Evolutionary conservation across 2,113 vertebrate genomes (phyloP), one percentile per base, ranked within the genome.

Genomic region (Misgurnus mizolepis): DNA sequence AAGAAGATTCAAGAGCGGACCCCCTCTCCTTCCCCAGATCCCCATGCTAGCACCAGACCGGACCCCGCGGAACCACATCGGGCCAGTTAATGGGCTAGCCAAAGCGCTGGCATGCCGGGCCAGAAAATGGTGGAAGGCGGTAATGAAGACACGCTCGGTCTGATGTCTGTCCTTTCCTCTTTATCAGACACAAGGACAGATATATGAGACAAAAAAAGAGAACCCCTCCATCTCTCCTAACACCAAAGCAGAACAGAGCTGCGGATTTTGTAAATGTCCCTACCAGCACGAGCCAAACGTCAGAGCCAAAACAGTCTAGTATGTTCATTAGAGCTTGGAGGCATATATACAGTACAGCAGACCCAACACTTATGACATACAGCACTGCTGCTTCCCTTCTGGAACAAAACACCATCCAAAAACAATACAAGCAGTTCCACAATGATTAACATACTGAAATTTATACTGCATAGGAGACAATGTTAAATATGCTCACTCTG

Each of bases 81-180:
- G 47, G 62, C 60, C 72, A 69, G 88, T 85, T 91, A 92, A 93
- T 90, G 88, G 90, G 89, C 89, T 64, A 84, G 87, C 85, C 84
- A 83, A 87, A 78, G 86, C 65, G 85, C 85, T 80, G 84, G 82
- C 89, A 84, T 87, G 90, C 86, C 74, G 89, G 88, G 90, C 87
- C 79, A 45, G 88, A 84, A 86, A 87, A 82, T 83, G 86, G 77
- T 84, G 81, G 80, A 90, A 81, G 84, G 81, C 87, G 82, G 86
- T 91, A 90, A 92, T 89, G 90, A 93, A 90, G 88, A 91, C 76
- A 62, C 70, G 80, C 80, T 82, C 84, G 58, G 85, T 60, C 81
- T 83, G 83, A 76, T 55, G 80, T 78, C 86, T 66, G 60, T 85
- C 75, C 86, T 76, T 43, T 81, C 79, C 58, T 78, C 75, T 67